Conservation (phyloP, 2,113 vertebrate species). For the Macheiramphus alcinus region DNA sequence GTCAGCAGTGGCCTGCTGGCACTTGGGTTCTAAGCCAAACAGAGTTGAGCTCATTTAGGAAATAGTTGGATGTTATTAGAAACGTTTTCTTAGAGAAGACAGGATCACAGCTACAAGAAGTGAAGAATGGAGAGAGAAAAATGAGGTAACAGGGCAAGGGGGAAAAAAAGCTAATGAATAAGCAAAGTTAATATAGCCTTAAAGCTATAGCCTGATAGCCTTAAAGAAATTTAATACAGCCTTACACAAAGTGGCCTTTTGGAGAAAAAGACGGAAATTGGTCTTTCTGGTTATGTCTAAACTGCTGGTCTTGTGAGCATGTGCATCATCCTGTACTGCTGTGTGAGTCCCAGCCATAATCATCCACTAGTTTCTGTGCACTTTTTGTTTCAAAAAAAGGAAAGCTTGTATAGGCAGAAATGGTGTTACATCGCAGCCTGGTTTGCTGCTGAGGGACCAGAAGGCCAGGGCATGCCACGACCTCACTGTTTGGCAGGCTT, state of each 20-base stretch:
- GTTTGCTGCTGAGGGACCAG: background rate
- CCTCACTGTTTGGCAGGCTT: background rate
- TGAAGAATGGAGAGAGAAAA: background rate
- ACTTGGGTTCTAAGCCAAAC: background rate
- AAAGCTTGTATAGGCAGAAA: background rate
- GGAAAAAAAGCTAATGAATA: background rate
- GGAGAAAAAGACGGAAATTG: background rate
- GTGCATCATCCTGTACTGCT: background rate
- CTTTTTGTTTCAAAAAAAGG: background rate
- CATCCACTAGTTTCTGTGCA: background rate
- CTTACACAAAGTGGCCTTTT: background rate
- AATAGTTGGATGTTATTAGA: background rate
- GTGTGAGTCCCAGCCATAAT: background rate
- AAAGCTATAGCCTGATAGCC: background rate
- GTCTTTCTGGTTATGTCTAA: background rate
- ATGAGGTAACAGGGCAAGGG: background rate
- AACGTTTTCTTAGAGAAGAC: background rate
- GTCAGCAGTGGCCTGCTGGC: background rate
- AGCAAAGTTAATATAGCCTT: background rate
- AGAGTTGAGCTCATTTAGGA: background rate
- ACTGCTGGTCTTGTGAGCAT: background rate
- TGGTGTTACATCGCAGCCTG: background rate
- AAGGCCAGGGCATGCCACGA: background rate
- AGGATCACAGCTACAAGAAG: background rate
- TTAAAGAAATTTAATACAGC: background rate